These are phyloP conservation scores for Loxodonta africana DNA, from an alignment of 2,113 vertebrate genomes.

Conservation along the genomic window DNA sequence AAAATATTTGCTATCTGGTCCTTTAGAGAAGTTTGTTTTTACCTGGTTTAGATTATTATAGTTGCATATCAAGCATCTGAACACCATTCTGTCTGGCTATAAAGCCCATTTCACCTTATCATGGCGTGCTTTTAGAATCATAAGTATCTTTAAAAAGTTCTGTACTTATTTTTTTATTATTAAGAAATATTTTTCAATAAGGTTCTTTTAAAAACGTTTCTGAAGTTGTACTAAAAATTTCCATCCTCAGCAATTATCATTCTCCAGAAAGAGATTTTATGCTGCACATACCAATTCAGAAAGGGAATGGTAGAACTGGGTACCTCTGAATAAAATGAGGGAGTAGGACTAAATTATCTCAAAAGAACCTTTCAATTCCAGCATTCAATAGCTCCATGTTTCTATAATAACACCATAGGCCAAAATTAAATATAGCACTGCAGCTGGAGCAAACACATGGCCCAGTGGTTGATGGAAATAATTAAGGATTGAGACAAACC, in stretches of 20 bases:
- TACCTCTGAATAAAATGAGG: neutral
- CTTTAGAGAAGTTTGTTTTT: neutral
- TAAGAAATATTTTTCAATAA: neutral
- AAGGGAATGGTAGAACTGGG: neutral
- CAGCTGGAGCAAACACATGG: neutral
- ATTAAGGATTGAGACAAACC: neutral
- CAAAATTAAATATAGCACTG: conserved; percentile 34
- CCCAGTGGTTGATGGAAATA: conserved; percentile 9
- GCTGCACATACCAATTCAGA: neutral
- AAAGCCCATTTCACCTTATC: neutral
- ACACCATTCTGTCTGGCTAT: neutral
- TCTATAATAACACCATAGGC: conserved; percentile 3
- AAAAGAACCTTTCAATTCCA: neutral
- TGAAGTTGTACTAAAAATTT: neutral
- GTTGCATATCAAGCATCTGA: neutral
- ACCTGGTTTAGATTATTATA: neutral
- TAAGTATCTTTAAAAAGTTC: neutral
- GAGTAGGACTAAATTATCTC: neutral
- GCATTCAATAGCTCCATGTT: neutral
- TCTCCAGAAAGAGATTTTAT: neutral
- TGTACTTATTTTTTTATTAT: neutral
- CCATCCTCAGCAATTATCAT: neutral
- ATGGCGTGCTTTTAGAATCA: neutral
- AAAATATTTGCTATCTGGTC: neutral
- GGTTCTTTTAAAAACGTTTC: neutral